Evolutionary conservation across 1,140 invertebrate genomes (phyloP).

Genomic region (Heliconius nattereri): DNA sequence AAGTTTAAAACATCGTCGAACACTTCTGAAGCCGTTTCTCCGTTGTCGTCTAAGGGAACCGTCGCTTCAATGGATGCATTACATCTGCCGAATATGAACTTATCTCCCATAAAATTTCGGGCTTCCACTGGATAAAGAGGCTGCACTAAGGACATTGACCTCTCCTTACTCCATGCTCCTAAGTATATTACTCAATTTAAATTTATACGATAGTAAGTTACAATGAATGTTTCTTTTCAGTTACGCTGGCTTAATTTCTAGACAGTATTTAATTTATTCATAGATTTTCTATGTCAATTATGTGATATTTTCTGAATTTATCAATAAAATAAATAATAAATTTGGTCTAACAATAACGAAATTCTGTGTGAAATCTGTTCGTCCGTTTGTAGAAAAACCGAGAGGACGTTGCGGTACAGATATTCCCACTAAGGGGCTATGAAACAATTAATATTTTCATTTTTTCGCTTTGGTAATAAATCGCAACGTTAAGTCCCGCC

Average conservation of each 20-base stretch:
- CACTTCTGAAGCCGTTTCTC: conserved; percentile 50
- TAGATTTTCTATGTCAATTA: too few relatives aligned
- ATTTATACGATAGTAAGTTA: neutral
- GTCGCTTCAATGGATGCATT: conserved; percentile 56
- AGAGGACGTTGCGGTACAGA: too few relatives aligned
- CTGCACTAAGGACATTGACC: conserved; percentile 59
- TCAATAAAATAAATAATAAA: too few relatives aligned
- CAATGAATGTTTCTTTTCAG: neutral
- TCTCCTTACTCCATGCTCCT: conserved; percentile 63
- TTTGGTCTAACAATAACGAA: too few relatives aligned
- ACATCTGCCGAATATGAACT: conserved; percentile 67
- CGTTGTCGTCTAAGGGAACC: conserved; percentile 55
- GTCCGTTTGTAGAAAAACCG: too few relatives aligned
- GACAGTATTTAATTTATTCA: too few relatives aligned
- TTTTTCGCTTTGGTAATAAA: too few relatives aligned
- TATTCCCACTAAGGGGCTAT: too few relatives aligned
- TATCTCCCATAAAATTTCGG: conserved; percentile 70
- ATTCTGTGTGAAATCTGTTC: too few relatives aligned
- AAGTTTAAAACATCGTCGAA: conserved; percentile 72
- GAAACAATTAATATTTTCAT: too few relatives aligned
- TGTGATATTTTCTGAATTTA: too few relatives aligned
- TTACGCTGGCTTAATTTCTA: neutral
- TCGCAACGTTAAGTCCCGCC: too few relatives aligned
- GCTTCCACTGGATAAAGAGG: conserved; percentile 69
- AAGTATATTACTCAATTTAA: neutral